These are phyloP conservation scores for Diceros bicornis DNA, from an alignment of 2,797 vertebrate species.

Conservation along the genomic window DNA sequence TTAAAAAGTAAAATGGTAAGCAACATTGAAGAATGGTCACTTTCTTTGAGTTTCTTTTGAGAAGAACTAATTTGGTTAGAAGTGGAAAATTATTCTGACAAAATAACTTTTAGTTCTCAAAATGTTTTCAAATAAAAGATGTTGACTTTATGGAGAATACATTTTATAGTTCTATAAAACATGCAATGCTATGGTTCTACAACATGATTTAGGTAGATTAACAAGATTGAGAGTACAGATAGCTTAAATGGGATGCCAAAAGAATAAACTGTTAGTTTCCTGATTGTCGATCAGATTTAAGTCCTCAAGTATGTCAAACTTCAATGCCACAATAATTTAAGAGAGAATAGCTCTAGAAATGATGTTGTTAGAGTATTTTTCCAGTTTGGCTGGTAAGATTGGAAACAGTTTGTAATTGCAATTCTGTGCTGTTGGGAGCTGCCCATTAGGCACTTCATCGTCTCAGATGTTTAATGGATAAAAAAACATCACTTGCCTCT, in stretches of 20 bases:
- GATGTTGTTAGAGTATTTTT: not conserved
- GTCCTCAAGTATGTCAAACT: conserved; percentile 7
- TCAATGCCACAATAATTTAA: conserved; percentile 54
- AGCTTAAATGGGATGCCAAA: not conserved
- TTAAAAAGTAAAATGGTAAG: not conserved
- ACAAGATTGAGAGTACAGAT: not conserved
- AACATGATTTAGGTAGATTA: conserved; percentile 33
- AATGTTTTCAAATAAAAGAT: conserved; percentile 4
- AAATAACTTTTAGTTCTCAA: conserved; percentile 15
- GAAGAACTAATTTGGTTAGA: conserved; percentile 30
- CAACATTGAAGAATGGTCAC: not conserved
- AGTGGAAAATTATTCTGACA: conserved; percentile 13
- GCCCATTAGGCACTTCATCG: not conserved
- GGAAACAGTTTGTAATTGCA: conserved; percentile 58
- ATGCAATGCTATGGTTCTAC: not conserved
- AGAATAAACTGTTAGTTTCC: conserved; percentile 24
- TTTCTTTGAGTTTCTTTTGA: conserved; percentile 25
- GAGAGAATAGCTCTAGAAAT: not conserved
- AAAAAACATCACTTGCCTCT: conserved; percentile 48
- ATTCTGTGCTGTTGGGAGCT: not conserved
- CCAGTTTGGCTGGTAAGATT: conserved; percentile 62
- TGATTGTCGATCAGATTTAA: conserved; percentile 2
- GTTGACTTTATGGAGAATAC: conserved; percentile 27
- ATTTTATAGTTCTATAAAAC: conserved; percentile 42
- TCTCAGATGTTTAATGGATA: conserved; percentile 44